phyloP scores from a whole-genome alignment of 2,797 vertebrate species.

The Ctenopoma kingsleyae region DNA sequence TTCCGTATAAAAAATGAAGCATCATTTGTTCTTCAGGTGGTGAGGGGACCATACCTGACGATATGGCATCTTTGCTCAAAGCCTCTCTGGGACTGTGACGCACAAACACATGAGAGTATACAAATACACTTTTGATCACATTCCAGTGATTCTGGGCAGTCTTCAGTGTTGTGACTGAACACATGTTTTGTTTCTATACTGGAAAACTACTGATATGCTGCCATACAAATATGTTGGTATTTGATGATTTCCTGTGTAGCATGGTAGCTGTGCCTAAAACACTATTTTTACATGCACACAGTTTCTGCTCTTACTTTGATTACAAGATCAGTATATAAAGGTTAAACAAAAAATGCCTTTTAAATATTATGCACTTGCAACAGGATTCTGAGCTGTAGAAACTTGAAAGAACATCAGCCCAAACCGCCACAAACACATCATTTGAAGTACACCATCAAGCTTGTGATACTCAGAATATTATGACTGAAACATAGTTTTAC shows the following conservation, averaged over 20 bases:
- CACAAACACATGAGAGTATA: constrained; percentile 24
- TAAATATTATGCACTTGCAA: neutral
- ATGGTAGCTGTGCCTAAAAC: constrained; percentile 60
- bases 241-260: constrained; percentile 18
- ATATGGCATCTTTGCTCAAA: constrained; percentile 94
- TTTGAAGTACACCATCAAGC: neutral
- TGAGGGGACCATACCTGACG: constrained; percentile 90
- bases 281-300: constrained; percentile 34
- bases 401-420: constrained; percentile 19
- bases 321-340: neutral
- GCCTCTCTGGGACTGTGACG: constrained; percentile 92
- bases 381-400: constrained; percentile 9
- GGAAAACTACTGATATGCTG: constrained; percentile 60
- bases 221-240: constrained; percentile 29
- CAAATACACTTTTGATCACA: constrained; percentile 16
- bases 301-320: constrained; percentile 22
- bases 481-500: neutral
- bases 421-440: neutral
- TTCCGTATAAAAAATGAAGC: constrained; percentile 3
- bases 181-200: constrained; percentile 22
- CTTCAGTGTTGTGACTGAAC: constrained; percentile 46
- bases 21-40: constrained; percentile 80
- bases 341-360: constrained; percentile 17
- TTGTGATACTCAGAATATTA: neutral
- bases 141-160: constrained; percentile 32